Evolutionary conservation across 2,797 vertebrate genomes (phyloP), one percentile per base, ranked within the genome.

Genomic region (Aeoliscus strigatus): DNA sequence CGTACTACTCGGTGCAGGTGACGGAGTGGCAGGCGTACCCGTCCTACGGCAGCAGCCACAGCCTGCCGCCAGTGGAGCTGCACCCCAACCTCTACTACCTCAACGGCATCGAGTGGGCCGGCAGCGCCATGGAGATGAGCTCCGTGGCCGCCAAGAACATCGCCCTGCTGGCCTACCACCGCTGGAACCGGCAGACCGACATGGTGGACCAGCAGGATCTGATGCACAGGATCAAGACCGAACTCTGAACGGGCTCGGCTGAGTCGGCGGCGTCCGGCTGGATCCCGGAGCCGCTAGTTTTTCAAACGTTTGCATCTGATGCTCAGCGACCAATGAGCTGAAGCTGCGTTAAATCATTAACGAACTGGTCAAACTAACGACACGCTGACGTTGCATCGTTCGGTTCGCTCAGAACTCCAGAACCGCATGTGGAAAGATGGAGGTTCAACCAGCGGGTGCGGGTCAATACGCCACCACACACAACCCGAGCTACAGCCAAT

Each of bases 121-220:
- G 91, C 67, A 96, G 94, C 44, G 94, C 94, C 3, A 93, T 96
- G 91, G 96, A 99, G 83, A 93, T 96, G 90, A 91, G 86, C 60
- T 90, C 92, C 0, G 91, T 99, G 37, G 93, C 94, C 0, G 96
- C 95, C 64, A 98, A 98, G 75, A 99, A 99, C 1, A 92, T 98
- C 29, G 96, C 95, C 7, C 86, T 99, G 69, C 67, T 99, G 70
- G 94, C 93, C 4, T 95, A 94, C 66, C 94, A 95, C 73, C 91
- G 91, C 74, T 99, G 96, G 96, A 91, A 90, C 70, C 86, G 90
- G 46, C 91, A 96, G 38, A 77, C 88, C 2, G 94, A 96, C 61
- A 96, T 94, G 88, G 91, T 99, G 14, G 94, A 98, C 83, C 96
- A 96, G 75, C 94, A 88, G 69, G 96, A 99, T 61, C 86, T 99